A percentile compares a stretch with the other conserved stretches of the same genome.
These are phyloP conservation scores for Tribolium madens DNA, from an alignment of 1,140 invertebrate species.

Conservation along the genomic window DNA sequence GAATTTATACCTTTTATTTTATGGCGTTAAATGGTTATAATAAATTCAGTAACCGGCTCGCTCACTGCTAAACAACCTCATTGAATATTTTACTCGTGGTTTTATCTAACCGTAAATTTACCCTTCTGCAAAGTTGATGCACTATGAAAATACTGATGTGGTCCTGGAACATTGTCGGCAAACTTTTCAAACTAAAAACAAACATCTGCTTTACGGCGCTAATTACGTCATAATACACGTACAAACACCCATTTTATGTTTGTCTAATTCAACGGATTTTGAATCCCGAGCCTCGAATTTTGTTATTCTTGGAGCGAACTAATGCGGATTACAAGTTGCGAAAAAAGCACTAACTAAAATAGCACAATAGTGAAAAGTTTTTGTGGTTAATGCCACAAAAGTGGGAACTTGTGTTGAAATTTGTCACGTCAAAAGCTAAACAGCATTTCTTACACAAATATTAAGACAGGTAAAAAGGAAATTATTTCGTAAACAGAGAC, in stretches of 20 bases:
- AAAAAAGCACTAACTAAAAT: too few relatives aligned
- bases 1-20: constrained; percentile 19
- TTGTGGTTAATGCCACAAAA: too few relatives aligned
- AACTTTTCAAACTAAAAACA: constrained; percentile 26
- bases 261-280: background rate
- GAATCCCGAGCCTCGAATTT: background rate
- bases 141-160: constrained; percentile 32
- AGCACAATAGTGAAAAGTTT: too few relatives aligned
- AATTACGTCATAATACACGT: constrained; percentile 27
- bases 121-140: constrained; percentile 34
- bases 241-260: constrained; percentile 13
- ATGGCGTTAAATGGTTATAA: constrained; percentile 28
- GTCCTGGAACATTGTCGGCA: constrained; percentile 14
- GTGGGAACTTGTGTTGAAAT: too few relatives aligned
- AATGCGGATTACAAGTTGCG: background rate
- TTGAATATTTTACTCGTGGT: constrained; percentile 31
- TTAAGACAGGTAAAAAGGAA: background rate
- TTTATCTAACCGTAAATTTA: constrained; percentile 36
- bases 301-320: background rate
- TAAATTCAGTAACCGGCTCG: constrained; percentile 32
- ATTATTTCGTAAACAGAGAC: background rate
- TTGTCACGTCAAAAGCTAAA: too few relatives aligned
- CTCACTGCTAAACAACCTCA: constrained; percentile 31
- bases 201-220: constrained; percentile 2
- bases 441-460: background rate